phyloP scores from a whole-genome alignment of 2,113 vertebrate species.

The Brachypodius melanocephalos region DNA sequence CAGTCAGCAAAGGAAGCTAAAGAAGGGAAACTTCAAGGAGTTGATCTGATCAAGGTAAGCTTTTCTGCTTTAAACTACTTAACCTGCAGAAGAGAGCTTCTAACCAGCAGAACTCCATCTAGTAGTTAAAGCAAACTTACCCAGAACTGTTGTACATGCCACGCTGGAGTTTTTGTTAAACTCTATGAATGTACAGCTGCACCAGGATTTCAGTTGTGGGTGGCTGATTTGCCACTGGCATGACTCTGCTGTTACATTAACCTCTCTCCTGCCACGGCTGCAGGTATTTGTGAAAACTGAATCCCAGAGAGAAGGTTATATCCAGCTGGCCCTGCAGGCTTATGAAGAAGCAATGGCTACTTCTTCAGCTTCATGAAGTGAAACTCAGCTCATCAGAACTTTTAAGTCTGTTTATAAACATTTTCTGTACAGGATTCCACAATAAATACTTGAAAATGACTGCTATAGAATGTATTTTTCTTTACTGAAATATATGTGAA shows the following conservation, averaged over 20 bases:
- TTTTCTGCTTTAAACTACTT: not conserved
- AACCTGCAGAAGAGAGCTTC: not conserved
- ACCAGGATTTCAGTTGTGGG: not conserved
- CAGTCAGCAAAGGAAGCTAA: constrained; percentile 81
- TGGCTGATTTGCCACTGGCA: not conserved
- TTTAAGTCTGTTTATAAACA: not conserved
- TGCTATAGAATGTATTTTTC: no score
- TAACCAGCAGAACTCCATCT: not conserved
- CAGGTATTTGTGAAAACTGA: constrained; percentile 88
- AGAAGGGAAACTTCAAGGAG: constrained; percentile 74
- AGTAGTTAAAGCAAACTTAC: not conserved
- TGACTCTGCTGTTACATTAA: not conserved
- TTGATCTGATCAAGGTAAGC: constrained; percentile 86
- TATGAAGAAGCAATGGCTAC: constrained; percentile 72
- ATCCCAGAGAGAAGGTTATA: constrained; percentile 83
- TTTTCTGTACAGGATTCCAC: not conserved
- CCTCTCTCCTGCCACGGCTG: not conserved
- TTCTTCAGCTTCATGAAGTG: constrained; percentile 70
- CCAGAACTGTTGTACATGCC: not conserved
- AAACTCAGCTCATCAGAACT: not conserved
- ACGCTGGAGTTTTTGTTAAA: not conserved
- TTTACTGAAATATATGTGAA: not conserved
- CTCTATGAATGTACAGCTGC: not conserved
- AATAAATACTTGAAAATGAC: not conserved
- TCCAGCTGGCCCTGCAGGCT: constrained; percentile 87